A percentile compares a stretch with the other conserved stretches of the same genome.
Conservation (phyloP, 2,797 vertebrate species). For the Tamandua tetradactyla region DNA sequence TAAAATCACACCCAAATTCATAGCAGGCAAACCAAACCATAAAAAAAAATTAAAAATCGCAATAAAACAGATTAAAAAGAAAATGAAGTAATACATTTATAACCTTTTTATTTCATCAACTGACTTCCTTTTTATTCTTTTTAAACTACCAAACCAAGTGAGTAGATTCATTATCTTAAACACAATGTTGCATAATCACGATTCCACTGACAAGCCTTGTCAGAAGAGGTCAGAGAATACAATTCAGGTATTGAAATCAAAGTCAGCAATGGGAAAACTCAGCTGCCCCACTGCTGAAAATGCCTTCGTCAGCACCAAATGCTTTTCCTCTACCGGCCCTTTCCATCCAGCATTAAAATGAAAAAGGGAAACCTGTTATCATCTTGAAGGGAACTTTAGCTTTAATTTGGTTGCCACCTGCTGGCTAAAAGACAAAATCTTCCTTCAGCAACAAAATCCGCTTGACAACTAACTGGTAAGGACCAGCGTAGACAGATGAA, state of each 20-base stretch:
- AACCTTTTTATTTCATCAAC: slow-evolving; percentile 11
- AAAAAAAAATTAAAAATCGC: background rate
- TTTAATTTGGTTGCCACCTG: slow-evolving; percentile 82
- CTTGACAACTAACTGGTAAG: background rate
- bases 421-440: slow-evolving; percentile 75
- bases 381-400: slow-evolving; percentile 56
- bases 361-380: slow-evolving; percentile 16
- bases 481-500: slow-evolving; percentile 3
- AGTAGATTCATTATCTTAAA: slow-evolving; percentile 51
- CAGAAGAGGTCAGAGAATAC: slow-evolving; percentile 38
- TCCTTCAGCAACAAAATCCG: background rate
- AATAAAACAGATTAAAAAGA: background rate
- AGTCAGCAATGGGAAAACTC: slow-evolving; percentile 17
- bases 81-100: slow-evolving; percentile 23
- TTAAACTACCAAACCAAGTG: slow-evolving; percentile 56
- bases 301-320: background rate
- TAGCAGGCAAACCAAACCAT: background rate
- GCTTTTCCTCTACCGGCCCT: slow-evolving; percentile 40
- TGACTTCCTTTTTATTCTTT: slow-evolving; percentile 45
- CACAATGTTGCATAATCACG: slow-evolving; percentile 39
- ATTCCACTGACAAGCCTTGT: slow-evolving; percentile 3
- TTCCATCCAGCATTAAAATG: slow-evolving; percentile 48
- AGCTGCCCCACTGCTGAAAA: background rate
- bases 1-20: background rate
- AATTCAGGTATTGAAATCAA: background rate